These are phyloP conservation scores for Daphoenositta chrysoptera DNA, from an alignment of 2,113 vertebrate species.

Conservation along the genomic window DNA sequence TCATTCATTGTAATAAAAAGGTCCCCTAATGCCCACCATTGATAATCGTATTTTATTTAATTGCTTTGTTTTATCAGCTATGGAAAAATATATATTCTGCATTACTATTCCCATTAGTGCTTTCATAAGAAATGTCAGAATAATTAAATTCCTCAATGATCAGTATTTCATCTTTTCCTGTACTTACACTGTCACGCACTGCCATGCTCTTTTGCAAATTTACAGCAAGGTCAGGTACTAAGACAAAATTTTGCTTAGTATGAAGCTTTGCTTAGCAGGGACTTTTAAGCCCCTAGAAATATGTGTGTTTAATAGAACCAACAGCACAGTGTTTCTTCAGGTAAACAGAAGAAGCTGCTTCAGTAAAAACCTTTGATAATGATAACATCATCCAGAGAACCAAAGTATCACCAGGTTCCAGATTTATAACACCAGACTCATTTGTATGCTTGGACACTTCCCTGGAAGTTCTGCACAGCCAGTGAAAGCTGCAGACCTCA, in stretches of 20 bases:
- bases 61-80: background rate
- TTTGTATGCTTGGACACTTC: background rate
- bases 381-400: background rate
- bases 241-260: background rate
- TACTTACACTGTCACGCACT: background rate
- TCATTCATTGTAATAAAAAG: background rate
- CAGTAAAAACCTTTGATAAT: background rate
- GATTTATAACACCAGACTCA: background rate
- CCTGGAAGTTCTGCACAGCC: background rate
- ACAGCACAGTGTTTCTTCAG: background rate
- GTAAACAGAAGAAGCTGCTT: background rate
- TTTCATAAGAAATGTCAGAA: background rate
- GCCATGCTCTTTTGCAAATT: background rate
- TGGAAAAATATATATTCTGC: background rate
- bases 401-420: background rate
- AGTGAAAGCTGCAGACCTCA: background rate
- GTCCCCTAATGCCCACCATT: background rate
- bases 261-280: background rate
- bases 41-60: background rate
- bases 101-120: background rate
- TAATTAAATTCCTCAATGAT: background rate
- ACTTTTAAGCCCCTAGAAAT: background rate
- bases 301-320: fast-evolving
- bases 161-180: background rate
- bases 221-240: background rate